phyloP scores from a whole-genome alignment of 1,140 invertebrate genomes.

The Cydia fagiglandana region DNA sequence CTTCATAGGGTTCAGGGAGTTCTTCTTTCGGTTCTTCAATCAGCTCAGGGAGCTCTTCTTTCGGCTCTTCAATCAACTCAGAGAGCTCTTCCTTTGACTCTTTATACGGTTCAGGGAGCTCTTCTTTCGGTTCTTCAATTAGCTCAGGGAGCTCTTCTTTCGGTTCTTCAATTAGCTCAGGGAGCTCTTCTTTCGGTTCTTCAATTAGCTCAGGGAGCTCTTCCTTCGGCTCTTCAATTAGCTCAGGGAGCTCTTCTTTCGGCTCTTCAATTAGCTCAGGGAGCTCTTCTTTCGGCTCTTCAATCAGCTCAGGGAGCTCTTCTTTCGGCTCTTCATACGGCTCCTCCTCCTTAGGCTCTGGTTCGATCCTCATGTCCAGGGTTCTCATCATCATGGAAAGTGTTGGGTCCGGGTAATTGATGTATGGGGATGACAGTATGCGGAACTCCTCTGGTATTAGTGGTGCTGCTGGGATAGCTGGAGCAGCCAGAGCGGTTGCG shows the following conservation, averaged over 20 bases:
- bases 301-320: not conserved
- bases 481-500: not conserved
- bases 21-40: not conserved
- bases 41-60: not conserved
- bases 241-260: not conserved
- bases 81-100: not conserved
- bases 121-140: not conserved
- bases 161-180: not conserved
- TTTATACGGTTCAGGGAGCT: not conserved
- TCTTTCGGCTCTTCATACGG: not conserved
- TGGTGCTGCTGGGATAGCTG: not conserved
- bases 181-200: not conserved
- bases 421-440: not conserved
- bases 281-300: not conserved
- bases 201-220: not conserved
- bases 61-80: not conserved
- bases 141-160: not conserved
- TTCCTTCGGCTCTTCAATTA: constrained; percentile 1
- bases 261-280: not conserved
- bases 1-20: not conserved
- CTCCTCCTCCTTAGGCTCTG: not conserved
- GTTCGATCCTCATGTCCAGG: not conserved
- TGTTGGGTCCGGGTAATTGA: not conserved
- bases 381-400: not conserved
- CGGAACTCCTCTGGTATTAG: not conserved